These are phyloP conservation scores for Eremophila alpestris DNA, from an alignment of 2,797 vertebrate species.

Conservation along the genomic window DNA sequence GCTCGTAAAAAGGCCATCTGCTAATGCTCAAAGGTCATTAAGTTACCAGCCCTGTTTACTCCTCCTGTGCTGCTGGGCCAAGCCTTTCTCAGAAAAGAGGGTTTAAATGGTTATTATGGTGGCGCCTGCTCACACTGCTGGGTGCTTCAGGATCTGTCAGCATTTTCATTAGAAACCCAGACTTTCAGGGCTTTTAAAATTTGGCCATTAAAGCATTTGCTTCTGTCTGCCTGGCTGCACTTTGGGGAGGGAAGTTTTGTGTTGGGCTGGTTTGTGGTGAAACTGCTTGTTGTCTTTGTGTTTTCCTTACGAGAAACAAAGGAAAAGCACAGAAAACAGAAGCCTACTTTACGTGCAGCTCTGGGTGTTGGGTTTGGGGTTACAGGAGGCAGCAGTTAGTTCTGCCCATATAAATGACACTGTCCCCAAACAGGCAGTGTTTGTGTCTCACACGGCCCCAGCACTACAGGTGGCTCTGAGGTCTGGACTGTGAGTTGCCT, in stretches of 20 bases:
- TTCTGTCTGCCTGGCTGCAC: neutral
- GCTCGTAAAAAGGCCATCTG: slow-evolving; percentile 82
- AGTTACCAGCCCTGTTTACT: slow-evolving; percentile 75
- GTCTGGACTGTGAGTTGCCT: neutral
- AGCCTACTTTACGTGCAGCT: neutral
- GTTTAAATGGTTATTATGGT: slow-evolving; percentile 67
- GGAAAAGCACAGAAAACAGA: fast-evolving
- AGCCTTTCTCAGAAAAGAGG: slow-evolving; percentile 61
- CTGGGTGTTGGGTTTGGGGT: neutral
- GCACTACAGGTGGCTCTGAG: neutral
- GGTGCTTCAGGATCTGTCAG: neutral
- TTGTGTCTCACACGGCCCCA: fast-evolving
- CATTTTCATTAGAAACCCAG: slow-evolving; percentile 51
- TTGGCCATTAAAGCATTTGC: neutral
- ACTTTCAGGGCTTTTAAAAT: slow-evolving; percentile 15
- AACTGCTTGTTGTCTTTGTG: neutral
- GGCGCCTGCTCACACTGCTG: slow-evolving; percentile 18
- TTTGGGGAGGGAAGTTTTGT: neutral
- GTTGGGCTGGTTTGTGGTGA: neutral
- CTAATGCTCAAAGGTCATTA: slow-evolving; percentile 82
- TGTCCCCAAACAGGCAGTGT: neutral
- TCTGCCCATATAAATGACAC: neutral
- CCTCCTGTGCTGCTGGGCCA: slow-evolving; percentile 35
- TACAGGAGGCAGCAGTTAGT: neutral
- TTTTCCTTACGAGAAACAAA: neutral